A percentile compares a stretch with the other conserved stretches of the same genome.
phyloP scores from a whole-genome alignment of 1,140 invertebrate species.

The Drosophila arawakana region DNA sequence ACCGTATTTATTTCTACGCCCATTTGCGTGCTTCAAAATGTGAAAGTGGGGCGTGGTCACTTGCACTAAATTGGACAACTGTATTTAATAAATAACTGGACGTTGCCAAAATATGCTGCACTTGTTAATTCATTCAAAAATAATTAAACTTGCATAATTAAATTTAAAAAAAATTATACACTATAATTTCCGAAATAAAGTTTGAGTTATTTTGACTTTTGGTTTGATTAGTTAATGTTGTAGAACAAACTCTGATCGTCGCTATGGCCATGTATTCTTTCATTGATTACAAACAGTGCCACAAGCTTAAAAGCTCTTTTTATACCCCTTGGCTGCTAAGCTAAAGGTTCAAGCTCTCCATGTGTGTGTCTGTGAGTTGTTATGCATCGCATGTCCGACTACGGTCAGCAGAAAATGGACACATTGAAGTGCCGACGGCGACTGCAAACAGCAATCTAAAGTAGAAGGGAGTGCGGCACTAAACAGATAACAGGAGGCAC shows the following conservation, averaged over 20 bases:
- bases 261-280: too few species aligned
- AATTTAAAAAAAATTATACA: too few species aligned
- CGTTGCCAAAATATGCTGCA: not conserved
- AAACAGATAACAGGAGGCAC: not conserved
- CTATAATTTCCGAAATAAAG: too few species aligned
- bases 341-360: too few species aligned
- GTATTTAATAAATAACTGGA: slow-evolving; percentile 55
- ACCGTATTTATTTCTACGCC: slow-evolving; percentile 52
- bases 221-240: too few species aligned
- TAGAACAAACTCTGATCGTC: too few species aligned
- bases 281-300: too few species aligned
- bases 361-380: not conserved
- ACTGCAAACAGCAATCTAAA: slow-evolving; percentile 31
- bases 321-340: too few species aligned
- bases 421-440: slow-evolving; percentile 56
- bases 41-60: slow-evolving; percentile 45
- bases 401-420: slow-evolving; percentile 54
- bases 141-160: too few species aligned
- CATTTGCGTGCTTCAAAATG: slow-evolving; percentile 43
- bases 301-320: too few species aligned
- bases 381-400: slow-evolving; percentile 35
- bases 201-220: too few species aligned
- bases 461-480: not conserved
- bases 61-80: slow-evolving; percentile 39
- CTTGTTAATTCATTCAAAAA: too few species aligned